phyloP scores from a whole-genome alignment of 2,797 vertebrate species.

The Sitta carolinensis region DNA sequence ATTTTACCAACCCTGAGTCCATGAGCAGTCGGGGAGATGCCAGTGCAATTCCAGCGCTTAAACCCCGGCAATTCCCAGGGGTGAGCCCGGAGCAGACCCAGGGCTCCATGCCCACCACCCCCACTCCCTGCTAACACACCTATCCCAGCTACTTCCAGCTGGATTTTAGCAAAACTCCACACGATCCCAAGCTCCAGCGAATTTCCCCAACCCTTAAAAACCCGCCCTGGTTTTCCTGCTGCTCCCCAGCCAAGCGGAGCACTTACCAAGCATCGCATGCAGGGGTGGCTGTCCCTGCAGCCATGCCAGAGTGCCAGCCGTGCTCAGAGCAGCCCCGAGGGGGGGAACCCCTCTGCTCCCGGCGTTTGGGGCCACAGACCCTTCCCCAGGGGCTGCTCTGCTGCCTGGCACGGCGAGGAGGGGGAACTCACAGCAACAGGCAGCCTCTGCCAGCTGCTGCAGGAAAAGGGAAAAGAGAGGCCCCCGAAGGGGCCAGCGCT shows the following conservation, averaged over 20 bases:
- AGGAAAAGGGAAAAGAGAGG: conserved; percentile 55
- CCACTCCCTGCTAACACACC: neutral
- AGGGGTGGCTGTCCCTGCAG: conserved; percentile 21
- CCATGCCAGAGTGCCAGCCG: neutral
- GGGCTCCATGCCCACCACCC: neutral
- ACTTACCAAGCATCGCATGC: conserved; percentile 57
- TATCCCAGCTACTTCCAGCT: neutral
- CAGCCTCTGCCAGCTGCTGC: conserved; percentile 64
- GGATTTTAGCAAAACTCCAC: conserved; percentile 8
- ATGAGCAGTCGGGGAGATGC: neutral
- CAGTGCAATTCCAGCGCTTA: neutral
- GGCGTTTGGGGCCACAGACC: neutral
- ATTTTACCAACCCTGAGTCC: neutral
- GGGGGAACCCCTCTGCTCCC: rapidly evolving
- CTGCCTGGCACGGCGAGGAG: conserved; percentile 8
- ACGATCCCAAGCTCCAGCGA: neutral
- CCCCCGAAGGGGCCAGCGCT: conserved; percentile 7
- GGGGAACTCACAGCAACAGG: conserved; percentile 2
- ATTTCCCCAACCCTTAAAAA: neutral
- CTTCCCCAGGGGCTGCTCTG: neutral
- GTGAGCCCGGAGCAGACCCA: neutral
- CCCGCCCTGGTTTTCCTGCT: conserved; percentile 47
- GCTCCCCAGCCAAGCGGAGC: conserved; percentile 44
- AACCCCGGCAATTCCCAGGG: rapidly evolving
- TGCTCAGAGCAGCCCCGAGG: neutral